These are phyloP conservation scores for Channa striata DNA, from an alignment of 2,797 vertebrate species.

Conservation along the genomic window DNA sequence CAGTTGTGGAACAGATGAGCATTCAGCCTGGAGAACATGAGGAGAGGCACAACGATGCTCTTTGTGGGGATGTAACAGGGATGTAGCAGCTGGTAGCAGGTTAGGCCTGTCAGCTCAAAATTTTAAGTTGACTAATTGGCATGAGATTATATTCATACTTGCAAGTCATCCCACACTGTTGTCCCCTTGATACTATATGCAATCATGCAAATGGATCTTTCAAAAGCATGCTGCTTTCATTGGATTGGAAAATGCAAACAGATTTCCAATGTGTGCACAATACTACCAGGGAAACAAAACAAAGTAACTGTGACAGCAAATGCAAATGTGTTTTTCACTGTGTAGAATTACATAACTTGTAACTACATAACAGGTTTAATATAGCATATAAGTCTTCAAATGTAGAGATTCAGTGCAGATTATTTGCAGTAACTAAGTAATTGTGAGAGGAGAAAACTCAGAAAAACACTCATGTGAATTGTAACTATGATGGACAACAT, in stretches of 20 bases:
- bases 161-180: conserved; percentile 9
- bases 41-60: conserved; percentile 28
- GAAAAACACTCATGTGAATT: too few species aligned
- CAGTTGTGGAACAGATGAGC: conserved; percentile 67
- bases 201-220: conserved; percentile 10
- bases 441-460: background rate
- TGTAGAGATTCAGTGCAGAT: background rate
- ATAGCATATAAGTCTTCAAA: conserved; percentile 1
- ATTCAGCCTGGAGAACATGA: conserved; percentile 45
- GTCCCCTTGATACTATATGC: conserved; percentile 9
- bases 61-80: conserved; percentile 43
- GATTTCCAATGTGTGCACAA: conserved; percentile 10
- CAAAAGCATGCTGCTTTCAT: conserved; percentile 7
- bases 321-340: background rate
- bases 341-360: background rate
- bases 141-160: conserved; percentile 41
- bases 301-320: background rate
- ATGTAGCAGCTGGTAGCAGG: conserved; percentile 56
- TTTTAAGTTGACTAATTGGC: conserved; percentile 47
- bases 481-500: too few species aligned
- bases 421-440: background rate
- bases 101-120: conserved; percentile 58
- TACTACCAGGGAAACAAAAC: background rate
- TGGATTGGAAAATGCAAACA: conserved; percentile 1
- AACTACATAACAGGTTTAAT: background rate